Evolutionary conservation across 2,888 invertebrate genomes (phyloP), one percentile per base, ranked within the genome.

Genomic region (Pollenia angustigena): DNA sequence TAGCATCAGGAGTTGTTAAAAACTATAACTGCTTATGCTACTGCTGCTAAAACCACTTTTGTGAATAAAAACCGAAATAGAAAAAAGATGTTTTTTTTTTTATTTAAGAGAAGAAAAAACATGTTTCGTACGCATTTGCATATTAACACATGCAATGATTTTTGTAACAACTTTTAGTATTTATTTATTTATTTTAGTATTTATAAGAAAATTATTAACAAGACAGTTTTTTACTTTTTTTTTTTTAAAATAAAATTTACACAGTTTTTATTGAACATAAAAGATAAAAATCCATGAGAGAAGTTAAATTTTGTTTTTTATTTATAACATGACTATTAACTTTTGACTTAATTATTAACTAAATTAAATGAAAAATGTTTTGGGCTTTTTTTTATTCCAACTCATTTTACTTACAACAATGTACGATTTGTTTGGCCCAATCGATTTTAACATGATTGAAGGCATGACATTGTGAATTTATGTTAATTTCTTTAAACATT

Each of bases 111-210:
- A 58, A 68, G 14, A 46, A 44, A 74, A 86, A 80, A 84, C 81
- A 87, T 84, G 81, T 81, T 83, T 74, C 76, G 64, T 72, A 87
- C 87, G 84, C 83, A 88, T 88, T 88, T 88, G 88, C 88, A 88
- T 88, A 88, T 88, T 88, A 88, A 88, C 88, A 88, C 88, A 88
- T 88, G 88, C 88, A 87, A 88, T 78, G 68, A 84, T 87, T 74
- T 64, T 78, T 81, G 18, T 80, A 64, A 52, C 58, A 52, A 72
- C 54, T 66, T 66, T 58, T 62, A 44, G 23, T 48, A n/a, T n/a
- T n/a, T n/a, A n/a, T n/a, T n/a, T n/a, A n/a, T n/a, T n/a, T n/a
- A n/a, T n/a, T n/a, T n/a, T n/a, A n/a, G 23, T 54, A 76, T 78
- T 72, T 72, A 76, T 81, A 71, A 69, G 32, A 69, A 66, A 58